Conservation (phyloP, 2,797 vertebrate species). For the Lacerta bilineata region DNA sequence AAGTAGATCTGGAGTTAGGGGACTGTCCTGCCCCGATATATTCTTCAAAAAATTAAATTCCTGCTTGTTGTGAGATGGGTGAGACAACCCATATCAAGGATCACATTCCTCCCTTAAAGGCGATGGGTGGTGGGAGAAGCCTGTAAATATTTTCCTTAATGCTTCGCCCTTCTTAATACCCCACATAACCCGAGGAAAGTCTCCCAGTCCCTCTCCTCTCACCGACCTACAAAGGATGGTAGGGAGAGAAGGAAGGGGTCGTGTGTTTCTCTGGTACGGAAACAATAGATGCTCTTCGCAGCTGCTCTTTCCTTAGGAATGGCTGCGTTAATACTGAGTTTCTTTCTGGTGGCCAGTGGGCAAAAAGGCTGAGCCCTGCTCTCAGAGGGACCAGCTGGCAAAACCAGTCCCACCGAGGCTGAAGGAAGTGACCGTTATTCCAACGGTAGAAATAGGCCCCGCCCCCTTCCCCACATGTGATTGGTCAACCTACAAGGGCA, state of each 20-base stretch:
- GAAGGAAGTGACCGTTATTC: background rate
- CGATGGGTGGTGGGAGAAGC: too few relatives aligned
- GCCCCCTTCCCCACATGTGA: background rate
- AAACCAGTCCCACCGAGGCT: background rate
- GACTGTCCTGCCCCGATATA: too few relatives aligned
- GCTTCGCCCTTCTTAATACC: background rate
- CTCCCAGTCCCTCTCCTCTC: background rate
- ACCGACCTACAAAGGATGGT: background rate
- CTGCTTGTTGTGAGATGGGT: too few relatives aligned
- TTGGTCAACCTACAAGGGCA: background rate
- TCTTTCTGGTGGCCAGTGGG: too few relatives aligned
- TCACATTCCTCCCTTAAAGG: too few relatives aligned
- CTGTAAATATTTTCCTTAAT: background rate
- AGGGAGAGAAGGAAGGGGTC: background rate
- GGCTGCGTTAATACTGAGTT: background rate
- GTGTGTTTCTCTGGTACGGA: background rate
- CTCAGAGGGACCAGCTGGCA: background rate
- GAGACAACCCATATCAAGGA: too few relatives aligned
- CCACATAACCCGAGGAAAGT: background rate
- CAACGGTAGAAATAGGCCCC: background rate
- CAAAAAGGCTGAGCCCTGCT: background rate
- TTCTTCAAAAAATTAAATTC: background rate
- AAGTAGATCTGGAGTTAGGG: background rate
- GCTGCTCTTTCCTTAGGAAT: background rate
- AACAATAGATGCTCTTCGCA: background rate